Conservation (phyloP, 2,797 vertebrate genomes). For the Nyctalus aviator region DNA sequence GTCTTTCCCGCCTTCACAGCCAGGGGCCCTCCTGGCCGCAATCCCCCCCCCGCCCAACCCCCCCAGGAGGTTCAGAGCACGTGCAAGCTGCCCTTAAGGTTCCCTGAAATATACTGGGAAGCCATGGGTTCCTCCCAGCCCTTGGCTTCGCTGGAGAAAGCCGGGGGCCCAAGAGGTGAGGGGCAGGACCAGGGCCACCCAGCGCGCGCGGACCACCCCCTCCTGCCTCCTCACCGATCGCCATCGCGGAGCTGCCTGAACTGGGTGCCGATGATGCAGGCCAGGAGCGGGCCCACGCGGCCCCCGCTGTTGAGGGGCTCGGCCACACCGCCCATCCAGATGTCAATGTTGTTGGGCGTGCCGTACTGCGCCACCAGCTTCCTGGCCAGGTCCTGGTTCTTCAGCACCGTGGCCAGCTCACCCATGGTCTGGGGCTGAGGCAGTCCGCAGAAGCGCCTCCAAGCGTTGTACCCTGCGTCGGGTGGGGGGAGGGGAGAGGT, state of each 20-base stretch:
- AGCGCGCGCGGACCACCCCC: rapidly evolving
- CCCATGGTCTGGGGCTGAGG: conserved; percentile 86
- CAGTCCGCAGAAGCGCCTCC: conserved; percentile 92
- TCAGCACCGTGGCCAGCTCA: conserved; percentile 87
- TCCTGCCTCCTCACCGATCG: conserved; percentile 90
- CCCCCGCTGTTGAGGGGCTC: conserved; percentile 91
- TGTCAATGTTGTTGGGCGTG: conserved; percentile 92
- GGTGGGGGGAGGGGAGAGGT: not conserved
- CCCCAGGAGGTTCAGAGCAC: conserved; percentile 10
- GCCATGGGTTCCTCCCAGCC: not conserved
- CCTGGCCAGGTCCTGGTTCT: conserved; percentile 84
- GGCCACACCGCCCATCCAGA: conserved; percentile 93
- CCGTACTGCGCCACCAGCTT: conserved; percentile 90
- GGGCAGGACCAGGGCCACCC: not conserved
- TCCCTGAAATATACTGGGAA: not conserved
- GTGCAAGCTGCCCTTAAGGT: not conserved
- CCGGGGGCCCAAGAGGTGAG: rapidly evolving
- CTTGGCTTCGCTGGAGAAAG: not conserved
- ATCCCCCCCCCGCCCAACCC: no score
- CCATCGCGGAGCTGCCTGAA: conserved; percentile 92
- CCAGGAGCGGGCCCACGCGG: conserved; percentile 92
- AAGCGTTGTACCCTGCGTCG: conserved; percentile 92
- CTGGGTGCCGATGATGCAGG: conserved; percentile 93
- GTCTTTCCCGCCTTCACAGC: not conserved
- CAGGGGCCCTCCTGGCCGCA: no score